phyloP scores from a whole-genome alignment of 2,113 vertebrate genomes.

The Tetrax tetrax region DNA sequence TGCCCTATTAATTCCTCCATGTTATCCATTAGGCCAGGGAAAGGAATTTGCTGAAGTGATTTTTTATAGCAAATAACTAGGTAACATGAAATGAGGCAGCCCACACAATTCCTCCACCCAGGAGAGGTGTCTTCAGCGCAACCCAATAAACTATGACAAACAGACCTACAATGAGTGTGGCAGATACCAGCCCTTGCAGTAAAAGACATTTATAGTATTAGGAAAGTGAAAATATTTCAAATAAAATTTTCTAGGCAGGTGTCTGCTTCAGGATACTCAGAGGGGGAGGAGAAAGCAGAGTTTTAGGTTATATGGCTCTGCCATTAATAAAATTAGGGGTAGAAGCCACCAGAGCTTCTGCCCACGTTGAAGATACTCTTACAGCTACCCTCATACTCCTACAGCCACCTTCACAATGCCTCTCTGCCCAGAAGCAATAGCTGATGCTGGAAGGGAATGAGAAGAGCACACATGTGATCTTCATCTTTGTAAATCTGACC shows the following conservation, averaged over 20 bases:
- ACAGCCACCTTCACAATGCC: background rate
- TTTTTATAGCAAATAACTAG: background rate
- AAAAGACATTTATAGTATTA: background rate
- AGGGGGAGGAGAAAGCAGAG: background rate
- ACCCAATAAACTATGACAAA: background rate
- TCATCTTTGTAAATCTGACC: background rate
- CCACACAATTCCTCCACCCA: background rate
- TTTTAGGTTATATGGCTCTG: background rate
- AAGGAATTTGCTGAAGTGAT: background rate
- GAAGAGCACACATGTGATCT: background rate
- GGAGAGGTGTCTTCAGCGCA: background rate
- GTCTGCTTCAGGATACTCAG: background rate
- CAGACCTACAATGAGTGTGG: background rate
- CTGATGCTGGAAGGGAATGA: background rate
- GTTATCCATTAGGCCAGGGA: background rate
- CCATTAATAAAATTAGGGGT: background rate
- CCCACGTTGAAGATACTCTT: background rate
- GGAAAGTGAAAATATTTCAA: background rate
- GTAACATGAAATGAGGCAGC: background rate
- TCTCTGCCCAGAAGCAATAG: background rate
- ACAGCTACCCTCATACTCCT: background rate
- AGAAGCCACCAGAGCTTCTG: background rate
- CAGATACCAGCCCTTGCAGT: background rate
- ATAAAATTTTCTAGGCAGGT: background rate
- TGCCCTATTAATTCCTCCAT: background rate